phyloP scores from a whole-genome alignment of 1,140 invertebrate species.

The Cydia amplana region DNA sequence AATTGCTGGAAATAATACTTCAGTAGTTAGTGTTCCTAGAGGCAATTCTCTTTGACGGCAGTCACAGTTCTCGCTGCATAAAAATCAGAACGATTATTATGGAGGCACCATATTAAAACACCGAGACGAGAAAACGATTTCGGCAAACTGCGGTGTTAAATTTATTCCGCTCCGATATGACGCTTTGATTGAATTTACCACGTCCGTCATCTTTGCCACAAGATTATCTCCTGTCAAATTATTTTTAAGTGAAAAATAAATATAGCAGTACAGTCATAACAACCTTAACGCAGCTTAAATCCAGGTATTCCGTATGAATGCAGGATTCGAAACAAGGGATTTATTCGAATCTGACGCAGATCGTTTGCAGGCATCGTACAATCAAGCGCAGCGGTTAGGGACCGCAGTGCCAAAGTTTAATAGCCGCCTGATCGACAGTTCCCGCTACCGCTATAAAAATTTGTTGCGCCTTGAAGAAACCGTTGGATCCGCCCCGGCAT shows the following conservation, averaged over 20 bases:
- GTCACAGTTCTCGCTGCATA: conserved; percentile 38
- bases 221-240: conserved; percentile 33
- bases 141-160: conserved; percentile 42
- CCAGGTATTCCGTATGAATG: not conserved
- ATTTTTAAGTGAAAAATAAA: conserved; percentile 33
- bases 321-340: conserved; percentile 21
- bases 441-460: conserved; percentile 64
- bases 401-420: conserved; percentile 54
- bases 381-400: conserved; percentile 43
- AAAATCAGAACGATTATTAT: conserved; percentile 1
- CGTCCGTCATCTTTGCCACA: conserved; percentile 28
- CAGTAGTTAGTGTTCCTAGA: conserved; percentile 1
- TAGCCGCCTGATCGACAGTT: conserved; percentile 57
- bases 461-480: conserved; percentile 53
- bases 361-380: conserved; percentile 34
- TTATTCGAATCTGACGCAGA: conserved; percentile 32
- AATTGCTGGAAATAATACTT: not conserved
- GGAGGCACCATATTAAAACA: not conserved
- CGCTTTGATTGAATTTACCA: conserved; percentile 30
- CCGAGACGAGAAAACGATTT: conserved; percentile 34
- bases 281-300: conserved; percentile 19
- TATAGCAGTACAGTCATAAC: conserved; percentile 20
- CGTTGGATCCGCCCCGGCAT: conserved; percentile 61
- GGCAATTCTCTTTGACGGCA: conserved; percentile 39
- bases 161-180: conserved; percentile 37